A percentile compares a stretch with the other conserved stretches of the same genome.
Conservation (phyloP, 2,113 vertebrate species). For the Scalopus aquaticus region DNA sequence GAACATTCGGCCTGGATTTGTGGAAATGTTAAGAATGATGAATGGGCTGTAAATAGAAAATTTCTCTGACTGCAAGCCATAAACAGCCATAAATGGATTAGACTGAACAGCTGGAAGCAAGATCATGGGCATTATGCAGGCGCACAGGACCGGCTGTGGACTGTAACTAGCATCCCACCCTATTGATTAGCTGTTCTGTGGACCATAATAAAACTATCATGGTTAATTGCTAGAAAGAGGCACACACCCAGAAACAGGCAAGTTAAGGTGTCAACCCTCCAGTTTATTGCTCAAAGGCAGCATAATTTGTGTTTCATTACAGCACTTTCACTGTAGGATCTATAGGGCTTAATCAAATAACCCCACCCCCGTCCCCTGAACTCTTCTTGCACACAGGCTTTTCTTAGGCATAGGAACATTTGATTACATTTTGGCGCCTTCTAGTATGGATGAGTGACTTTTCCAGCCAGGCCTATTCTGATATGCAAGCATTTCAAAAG, state of each 20-base stretch:
- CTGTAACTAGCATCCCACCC: slow-evolving; percentile 76
- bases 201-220: slow-evolving; percentile 81
- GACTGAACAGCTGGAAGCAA: slow-evolving; percentile 75
- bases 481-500: slow-evolving; percentile 51
- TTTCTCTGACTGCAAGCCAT: slow-evolving; percentile 75
- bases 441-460: slow-evolving; percentile 46
- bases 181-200: slow-evolving; percentile 84
- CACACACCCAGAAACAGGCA: slow-evolving; percentile 60
- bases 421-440: slow-evolving; percentile 58
- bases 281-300: slow-evolving; percentile 70
- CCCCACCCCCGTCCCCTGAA: background rate
- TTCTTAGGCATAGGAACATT: slow-evolving; percentile 4
- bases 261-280: slow-evolving; percentile 46
- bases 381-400: background rate
- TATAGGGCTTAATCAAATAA: slow-evolving; percentile 25
- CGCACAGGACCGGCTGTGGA: slow-evolving; percentile 71
- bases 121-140: slow-evolving; percentile 70
- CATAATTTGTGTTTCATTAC: slow-evolving; percentile 72
- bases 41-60: slow-evolving; percentile 76
- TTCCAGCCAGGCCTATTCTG: slow-evolving; percentile 61
- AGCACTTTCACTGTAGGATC: slow-evolving; percentile 46
- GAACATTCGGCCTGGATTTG: slow-evolving; percentile 69
- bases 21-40: slow-evolving; percentile 80
- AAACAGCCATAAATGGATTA: slow-evolving; percentile 77
- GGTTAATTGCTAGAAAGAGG: slow-evolving; percentile 80